phyloP scores from a whole-genome alignment of 2,797 vertebrate species.

The Anguilla marmorata region DNA sequence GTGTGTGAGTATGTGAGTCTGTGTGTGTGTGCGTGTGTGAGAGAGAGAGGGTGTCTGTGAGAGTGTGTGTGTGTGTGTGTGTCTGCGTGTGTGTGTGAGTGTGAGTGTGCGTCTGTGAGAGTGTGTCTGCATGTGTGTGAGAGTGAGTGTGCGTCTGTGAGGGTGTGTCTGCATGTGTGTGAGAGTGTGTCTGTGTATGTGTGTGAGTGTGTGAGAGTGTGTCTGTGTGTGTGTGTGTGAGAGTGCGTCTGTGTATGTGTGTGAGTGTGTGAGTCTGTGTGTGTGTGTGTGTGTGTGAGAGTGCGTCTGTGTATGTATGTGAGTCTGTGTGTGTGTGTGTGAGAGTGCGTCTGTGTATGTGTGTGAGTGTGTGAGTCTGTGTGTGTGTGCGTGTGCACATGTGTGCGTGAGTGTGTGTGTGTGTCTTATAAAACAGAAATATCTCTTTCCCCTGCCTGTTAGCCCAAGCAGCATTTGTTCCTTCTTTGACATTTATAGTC shows the following conservation, averaged over 20 bases:
- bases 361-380: not conserved
- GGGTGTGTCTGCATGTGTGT: not conserved
- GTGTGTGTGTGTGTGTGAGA: not conserved
- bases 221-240: not conserved
- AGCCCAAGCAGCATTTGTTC: not conserved
- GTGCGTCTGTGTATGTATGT: not conserved
- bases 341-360: not conserved
- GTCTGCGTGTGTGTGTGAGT: constrained; percentile 33
- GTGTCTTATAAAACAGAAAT: not conserved
- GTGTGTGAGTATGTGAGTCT: constrained; percentile 36
- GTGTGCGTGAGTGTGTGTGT: not conserved
- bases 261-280: too few species aligned
- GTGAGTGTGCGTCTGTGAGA: constrained; percentile 17
- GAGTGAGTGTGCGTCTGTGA: constrained; percentile 38
- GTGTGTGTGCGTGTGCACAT: not conserved
- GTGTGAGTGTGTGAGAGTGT: constrained; percentile 33
- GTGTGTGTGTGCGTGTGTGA: constrained; percentile 34
- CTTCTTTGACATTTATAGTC: not conserved
- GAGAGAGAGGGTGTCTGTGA: constrained; percentile 24
- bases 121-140: constrained; percentile 11
- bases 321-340: not conserved
- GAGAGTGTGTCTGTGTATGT: constrained; percentile 31
- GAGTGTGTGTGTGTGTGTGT: constrained; percentile 28
- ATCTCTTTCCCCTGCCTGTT: not conserved
- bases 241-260: not conserved